These are phyloP conservation scores for Lordiphosa andalusiaca DNA, from an alignment of 2,888 invertebrate species.

Conservation along the genomic window DNA sequence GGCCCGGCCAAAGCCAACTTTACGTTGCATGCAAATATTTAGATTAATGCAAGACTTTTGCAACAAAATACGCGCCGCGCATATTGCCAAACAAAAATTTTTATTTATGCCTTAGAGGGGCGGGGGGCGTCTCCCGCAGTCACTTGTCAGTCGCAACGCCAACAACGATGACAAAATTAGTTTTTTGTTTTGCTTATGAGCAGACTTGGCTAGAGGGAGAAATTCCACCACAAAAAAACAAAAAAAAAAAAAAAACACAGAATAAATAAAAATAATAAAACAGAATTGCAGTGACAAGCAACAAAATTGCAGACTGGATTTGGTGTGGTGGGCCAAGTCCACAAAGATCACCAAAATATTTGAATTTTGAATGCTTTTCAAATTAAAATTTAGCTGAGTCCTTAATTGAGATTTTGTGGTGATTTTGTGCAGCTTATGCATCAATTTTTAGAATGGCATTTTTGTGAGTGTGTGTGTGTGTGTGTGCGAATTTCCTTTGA, in stretches of 20 bases:
- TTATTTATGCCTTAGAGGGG: slow-evolving; percentile 50
- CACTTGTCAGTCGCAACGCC: slow-evolving; percentile 58
- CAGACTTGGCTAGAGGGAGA: slow-evolving; percentile 1
- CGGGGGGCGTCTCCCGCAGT: slow-evolving; percentile 1
- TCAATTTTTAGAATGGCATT: no score
- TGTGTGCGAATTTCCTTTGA: no score
- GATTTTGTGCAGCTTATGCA: no score
- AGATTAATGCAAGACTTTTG: slow-evolving; percentile 73
- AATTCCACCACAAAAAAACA: neutral
- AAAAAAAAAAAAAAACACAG: neutral
- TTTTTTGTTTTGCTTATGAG: slow-evolving; percentile 19
- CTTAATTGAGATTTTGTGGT: no score
- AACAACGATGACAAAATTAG: slow-evolving; percentile 50
- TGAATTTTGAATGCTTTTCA: no score
- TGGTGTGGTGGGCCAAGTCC: no score
- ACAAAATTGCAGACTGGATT: no score
- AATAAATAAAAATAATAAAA: neutral
- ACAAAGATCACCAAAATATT: neutral
- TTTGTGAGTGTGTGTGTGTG: no score
- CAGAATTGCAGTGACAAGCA: neutral
- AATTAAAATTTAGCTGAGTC: neutral
- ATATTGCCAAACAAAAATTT: slow-evolving; percentile 71
- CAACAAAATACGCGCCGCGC: slow-evolving; percentile 72
- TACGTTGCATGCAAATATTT: slow-evolving; percentile 68
- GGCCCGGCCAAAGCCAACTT: slow-evolving; percentile 17